Evolutionary conservation across 2,113 vertebrate genomes (phyloP), one percentile per base, ranked within the genome.

Genomic region (Phalacrocorax brasilianus): DNA sequence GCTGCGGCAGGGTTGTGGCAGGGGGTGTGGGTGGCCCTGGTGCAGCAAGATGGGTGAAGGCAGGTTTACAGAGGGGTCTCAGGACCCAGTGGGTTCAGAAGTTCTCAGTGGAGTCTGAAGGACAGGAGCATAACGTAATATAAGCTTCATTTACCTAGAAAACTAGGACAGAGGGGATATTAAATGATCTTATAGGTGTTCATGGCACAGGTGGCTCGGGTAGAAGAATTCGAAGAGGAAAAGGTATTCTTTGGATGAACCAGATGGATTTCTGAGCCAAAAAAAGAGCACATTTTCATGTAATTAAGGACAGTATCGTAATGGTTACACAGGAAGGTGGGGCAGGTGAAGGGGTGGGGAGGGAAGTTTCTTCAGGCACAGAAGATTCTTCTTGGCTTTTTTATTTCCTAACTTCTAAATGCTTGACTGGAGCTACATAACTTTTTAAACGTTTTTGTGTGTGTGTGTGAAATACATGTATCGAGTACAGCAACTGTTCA

Each of bases 401-500:
- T 79, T 67, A 68, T 72, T 88, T 92, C 76, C 35, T 72, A 87
- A 92, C 88, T 95, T 96, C 44, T 86, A 80, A 91, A 59, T 58
- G 63, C 49, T 84, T 92, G 61, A 81, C 88, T 95, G 66, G 70
- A 85, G 81, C 93, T 94, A 73, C 75, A 58, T 61, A 96, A 96
- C 93, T 95, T 97, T 65, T 91, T 71, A 32, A 95, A 92, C 83
- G 75, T 32, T 70, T 95, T 80, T 94, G 14, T 83, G 67, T 87
- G 52, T 73, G 77, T 88, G 40, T 83, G 78, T 91, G 93, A 94
- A 93, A 73, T 96, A 75, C 91, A 47, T 52, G 61, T 89, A 87
- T 92, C 50, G 12, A 78, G 81, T 93, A 92, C 89, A 95, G 84
- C 92, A 94, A 93, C 81, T 95, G 92, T 85, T 95, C 78, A 95